Evolutionary conservation across 1,140 invertebrate species (phyloP), one percentile per base, ranked within the genome.

Genomic region (Panulirus ornatus): DNA sequence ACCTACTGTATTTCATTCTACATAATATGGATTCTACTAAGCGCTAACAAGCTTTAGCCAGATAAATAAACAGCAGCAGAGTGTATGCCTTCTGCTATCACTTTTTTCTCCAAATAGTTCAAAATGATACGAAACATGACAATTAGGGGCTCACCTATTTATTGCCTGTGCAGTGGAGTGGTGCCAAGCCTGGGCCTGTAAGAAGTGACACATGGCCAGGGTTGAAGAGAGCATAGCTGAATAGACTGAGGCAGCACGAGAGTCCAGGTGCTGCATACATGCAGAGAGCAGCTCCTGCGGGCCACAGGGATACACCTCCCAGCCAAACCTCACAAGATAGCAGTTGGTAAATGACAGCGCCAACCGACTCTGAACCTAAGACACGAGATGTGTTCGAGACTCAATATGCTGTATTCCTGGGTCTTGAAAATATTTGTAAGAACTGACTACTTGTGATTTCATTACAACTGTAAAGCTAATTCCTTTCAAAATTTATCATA

Each of bases 321-420:
- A 89, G 0, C 87, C 87, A 19, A 89, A 89, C 22, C 79, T 22
- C 1, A 30, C 9, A 66, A 84, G 27, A 70, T 84, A 89, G 38
- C 87, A 89, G 38, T 84, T 89, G 19, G 87, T 89, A 70, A 89
- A 89, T 22, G 79, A 9, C n/a, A 89, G 44, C 14, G 87, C 79
- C 2, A 89, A 66, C 22, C 79, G 78, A 51, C 87, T 89, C 34
- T 89, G 87, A 2, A 89, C 70, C 87, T 89, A 70, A 75, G 11
- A 27, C 8, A 27, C n/a, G n/a, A n/a, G n/a, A n/a, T n/a, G n/a
- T n/a, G n/a, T n/a, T n/a, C n/a, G n/a, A n/a, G n/a, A n/a, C n/a
- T n/a, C n/a, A n/a, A n/a, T n/a, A n/a, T n/a, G n/a, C n/a, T n/a
- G n/a, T n/a, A n/a, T n/a, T n/a, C n/a, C n/a, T n/a, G n/a, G n/a